A percentile compares a stretch with the other conserved stretches of the same genome.
phyloP scores from a whole-genome alignment of 1,140 invertebrate species.

The Brachionus koreanus region DNA sequence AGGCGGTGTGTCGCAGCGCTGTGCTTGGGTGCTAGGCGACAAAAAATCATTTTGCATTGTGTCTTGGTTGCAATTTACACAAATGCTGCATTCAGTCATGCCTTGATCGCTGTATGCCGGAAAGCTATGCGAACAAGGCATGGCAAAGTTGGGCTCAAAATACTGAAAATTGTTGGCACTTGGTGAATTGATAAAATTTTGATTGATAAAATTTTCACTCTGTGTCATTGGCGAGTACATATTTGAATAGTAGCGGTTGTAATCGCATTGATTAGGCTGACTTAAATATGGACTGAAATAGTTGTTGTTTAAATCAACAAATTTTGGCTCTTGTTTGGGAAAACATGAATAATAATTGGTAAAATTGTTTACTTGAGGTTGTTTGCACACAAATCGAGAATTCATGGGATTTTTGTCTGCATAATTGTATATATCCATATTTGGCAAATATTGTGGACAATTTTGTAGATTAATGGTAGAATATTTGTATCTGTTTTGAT shows the following conservation, averaged over 20 bases:
- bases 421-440: not conserved
- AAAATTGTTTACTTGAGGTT: not conserved
- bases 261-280: not conserved
- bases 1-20: constrained; percentile 16
- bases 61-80: not conserved
- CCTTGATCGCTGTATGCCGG: not conserved
- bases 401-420: not conserved
- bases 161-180: not conserved
- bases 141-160: not conserved
- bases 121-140: not conserved
- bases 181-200: not conserved
- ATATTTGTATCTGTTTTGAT: constrained; percentile 5
- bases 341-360: not conserved
- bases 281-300: not conserved
- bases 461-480: not conserved
- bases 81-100: not conserved
- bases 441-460: not conserved
- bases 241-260: not conserved
- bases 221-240: not conserved
- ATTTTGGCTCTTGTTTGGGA: constrained; percentile 1
- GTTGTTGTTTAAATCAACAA: constrained; percentile 13
- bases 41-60: not conserved
- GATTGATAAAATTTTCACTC: not conserved
- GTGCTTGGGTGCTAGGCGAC: not conserved
- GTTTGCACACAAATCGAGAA: not conserved